Evolutionary conservation across 2,888 invertebrate species (phyloP), one percentile per base, ranked within the genome.

Genomic region (Therioaphis trifolii): DNA sequence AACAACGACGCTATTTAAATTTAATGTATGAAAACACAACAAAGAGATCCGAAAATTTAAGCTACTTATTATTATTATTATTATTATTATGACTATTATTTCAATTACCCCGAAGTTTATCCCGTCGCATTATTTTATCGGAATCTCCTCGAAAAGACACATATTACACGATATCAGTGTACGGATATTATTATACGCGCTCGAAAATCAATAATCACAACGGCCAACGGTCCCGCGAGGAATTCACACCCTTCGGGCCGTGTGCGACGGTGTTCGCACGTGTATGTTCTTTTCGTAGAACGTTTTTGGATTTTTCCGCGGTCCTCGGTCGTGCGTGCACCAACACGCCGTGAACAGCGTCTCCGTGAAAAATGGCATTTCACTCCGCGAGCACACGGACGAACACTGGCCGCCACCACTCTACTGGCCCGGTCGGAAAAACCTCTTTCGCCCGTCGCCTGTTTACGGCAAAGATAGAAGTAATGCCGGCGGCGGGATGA

Each of bases 141-240:
- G 15, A 29, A 27, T 29, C 63, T 29, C 24, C 24, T 24, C 29
- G 63, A 27, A 15, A 14, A 63, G 27, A 63, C 35, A 29, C 14
- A 61, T 27, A 14, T 14, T 58, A 24, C 9, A 18, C 7, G 11
- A 2, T 49, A 5, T 49, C 18, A 49, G 15, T n/a, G n/a, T n/a
- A n/a, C n/a, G n/a, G n/a, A n/a, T 49, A 49, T 21, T 61, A 61
- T 14, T 27, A 58, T 58, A 27, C 27, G 27, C 61, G 18, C n/a
- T 4, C 24, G 18, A 18, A 79, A 58, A 55, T 79, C 78, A 43
- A 69, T 79, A 69, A n/a, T 58, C n/a, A 35, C 24, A 27, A 55
- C 69, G 55, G 27, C 55, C 68, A 18, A n/a, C 52, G 24, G 7
- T 68, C 55, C 40, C 55, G 27, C 15, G 18, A 27, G 27, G 40